Base-by-base conservation (phyloP, 2,113 vertebrate species). In the Labeo rohita region DNA sequence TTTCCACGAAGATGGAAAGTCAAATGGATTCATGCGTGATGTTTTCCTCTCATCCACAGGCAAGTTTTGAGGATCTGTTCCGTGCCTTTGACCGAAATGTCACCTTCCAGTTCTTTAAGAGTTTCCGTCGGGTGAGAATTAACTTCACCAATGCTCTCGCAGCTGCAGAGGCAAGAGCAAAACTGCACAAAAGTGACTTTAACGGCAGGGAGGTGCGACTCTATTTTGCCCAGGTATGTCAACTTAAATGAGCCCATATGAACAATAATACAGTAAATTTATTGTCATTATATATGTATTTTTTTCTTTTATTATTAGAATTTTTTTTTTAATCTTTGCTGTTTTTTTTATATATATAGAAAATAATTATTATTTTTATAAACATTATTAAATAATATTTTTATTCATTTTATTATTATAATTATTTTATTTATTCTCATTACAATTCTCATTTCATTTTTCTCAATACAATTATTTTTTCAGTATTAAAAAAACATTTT, bases 51-150 rank as follows among this genome's bases (percentile, higher is more conserved):
- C 90, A 34, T 43, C 36, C n/a, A 6, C 96, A 99, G 98, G 94
- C 94, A 79, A 95, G 94, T 74, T 99, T 99, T 52, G 98, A 99
- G 88, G 93, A 96, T 0, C 92, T 99, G 79, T 99, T 99, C 90
- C 94, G 94, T 13, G 93, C 96, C 0, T 99, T 96, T 0, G 97
- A 99, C 93, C 93, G 95, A 3, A 95, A 97, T 9, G 95, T 94
- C 89, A 96, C 96, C 88, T 99, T 99, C 87, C 98, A 99, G 93
- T 99, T 97, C 94, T 99, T 99, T 83, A 97, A 96, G 93, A 98
- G 97, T 85, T 99, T 99, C 93, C 96, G 96, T 13, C 95, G 98
- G 3, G 96, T 98, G 84, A 90, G 98, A 73, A 97, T 99, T 87
- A 99, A 96, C 87, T 99, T 99, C 95, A 97, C 94, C 85, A 96